Percentiles rank a stretch among this genome's conserved stretches.
Conservation (phyloP, 1,140 invertebrate genomes). For the Drosophila trapezifrons region DNA sequence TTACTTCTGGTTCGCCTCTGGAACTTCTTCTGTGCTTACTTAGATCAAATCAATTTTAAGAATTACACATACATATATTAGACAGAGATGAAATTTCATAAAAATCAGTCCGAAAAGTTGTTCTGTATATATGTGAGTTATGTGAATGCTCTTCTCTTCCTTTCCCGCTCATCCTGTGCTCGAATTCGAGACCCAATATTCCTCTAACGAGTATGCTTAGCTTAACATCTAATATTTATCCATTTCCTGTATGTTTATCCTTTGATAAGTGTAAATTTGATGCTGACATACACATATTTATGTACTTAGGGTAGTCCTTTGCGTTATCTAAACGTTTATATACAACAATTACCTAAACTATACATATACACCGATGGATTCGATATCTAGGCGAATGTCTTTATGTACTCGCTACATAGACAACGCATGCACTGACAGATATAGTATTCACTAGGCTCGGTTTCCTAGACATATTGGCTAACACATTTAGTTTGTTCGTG, state of each 20-base stretch:
- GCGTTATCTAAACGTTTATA: conserved; percentile 60
- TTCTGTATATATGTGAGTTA: conserved; percentile 29
- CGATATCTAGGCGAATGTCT: conserved; percentile 23
- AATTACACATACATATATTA: conserved; percentile 10
- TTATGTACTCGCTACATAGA: conserved; percentile 20
- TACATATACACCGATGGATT: conserved; percentile 36
- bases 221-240: conserved; percentile 32
- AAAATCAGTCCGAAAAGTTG: conserved; percentile 43
- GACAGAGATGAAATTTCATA: conserved; percentile 32
- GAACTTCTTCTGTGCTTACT: conserved; percentile 4
- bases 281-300: conserved; percentile 10
- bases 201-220: conserved; percentile 11
- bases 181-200: conserved; percentile 42
- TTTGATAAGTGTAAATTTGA: conserved; percentile 28
- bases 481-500: conserved; percentile 27
- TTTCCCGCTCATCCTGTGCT: not conserved
- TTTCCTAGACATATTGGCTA: conserved; percentile 14
- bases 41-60: conserved; percentile 23
- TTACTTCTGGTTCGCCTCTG: conserved; percentile 1
- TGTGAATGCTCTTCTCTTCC: conserved; percentile 24
- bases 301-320: conserved; percentile 31
- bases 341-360: conserved; percentile 76
- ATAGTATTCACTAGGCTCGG: conserved; percentile 40
- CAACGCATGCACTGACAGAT: conserved; percentile 38
- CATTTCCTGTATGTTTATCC: conserved; percentile 50